These are phyloP conservation scores for Callinectes sapidus DNA, from an alignment of 2,888 invertebrate genomes.

Conservation along the genomic window DNA sequence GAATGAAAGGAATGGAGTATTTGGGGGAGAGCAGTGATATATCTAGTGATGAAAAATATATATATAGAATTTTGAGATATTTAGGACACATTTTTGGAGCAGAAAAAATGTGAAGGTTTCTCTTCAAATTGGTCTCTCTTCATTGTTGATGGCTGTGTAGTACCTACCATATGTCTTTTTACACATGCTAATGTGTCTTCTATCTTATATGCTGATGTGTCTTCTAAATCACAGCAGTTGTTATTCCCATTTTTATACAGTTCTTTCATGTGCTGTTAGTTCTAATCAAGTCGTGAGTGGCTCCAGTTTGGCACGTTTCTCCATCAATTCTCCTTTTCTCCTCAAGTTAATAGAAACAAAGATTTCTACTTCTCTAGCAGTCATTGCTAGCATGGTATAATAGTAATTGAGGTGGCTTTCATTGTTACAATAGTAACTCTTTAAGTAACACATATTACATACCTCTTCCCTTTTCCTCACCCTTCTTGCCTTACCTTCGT, in stretches of 20 bases:
- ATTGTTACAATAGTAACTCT: neutral
- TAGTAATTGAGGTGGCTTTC: neutral
- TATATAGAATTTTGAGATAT: neutral
- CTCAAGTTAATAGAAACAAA: neutral
- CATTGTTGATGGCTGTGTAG: slow-evolving; percentile 27
- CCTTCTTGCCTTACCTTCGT: neutral
- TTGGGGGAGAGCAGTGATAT: neutral
- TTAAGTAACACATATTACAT: neutral
- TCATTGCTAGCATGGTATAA: neutral
- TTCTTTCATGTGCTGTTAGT: slow-evolving; percentile 6
- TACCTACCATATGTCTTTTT: neutral
- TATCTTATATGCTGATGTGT: slow-evolving; percentile 3
- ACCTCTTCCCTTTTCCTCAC: neutral
- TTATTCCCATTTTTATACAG: neutral
- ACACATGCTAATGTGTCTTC: slow-evolving; percentile 17
- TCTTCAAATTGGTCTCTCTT: slow-evolving; percentile 1
- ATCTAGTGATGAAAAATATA: neutral
- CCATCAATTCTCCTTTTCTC: neutral
- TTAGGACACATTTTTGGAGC: neutral
- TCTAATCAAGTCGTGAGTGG: neutral
- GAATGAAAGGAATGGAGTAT: neutral
- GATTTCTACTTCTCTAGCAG: slow-evolving; percentile 8
- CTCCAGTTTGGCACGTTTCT: neutral
- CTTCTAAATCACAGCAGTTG: neutral
- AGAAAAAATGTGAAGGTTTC: slow-evolving; percentile 24